phyloP scores from a whole-genome alignment of 2,113 vertebrate species.

The Choloepus hoffmanni region DNA sequence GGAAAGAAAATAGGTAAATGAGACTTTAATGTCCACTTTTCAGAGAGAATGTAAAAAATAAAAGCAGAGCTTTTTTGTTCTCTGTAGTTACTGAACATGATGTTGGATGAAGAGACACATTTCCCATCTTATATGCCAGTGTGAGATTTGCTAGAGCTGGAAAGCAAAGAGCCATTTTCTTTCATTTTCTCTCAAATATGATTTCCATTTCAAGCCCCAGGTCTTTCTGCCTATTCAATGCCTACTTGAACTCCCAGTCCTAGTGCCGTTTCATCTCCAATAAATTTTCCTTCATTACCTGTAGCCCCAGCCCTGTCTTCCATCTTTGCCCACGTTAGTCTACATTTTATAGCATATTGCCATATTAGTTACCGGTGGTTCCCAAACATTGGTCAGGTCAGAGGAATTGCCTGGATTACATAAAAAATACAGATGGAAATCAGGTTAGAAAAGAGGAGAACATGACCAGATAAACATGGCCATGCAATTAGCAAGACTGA shows the following conservation, averaged over 20 bases:
- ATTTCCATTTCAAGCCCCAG: background rate
- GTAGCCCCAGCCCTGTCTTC: rapidly evolving
- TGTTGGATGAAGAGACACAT: background rate
- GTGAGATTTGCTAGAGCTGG: background rate
- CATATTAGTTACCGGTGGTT: background rate
- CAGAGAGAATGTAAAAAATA: background rate
- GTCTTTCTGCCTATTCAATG: background rate
- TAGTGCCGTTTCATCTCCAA: background rate
- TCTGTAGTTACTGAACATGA: background rate
- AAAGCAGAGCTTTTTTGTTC: background rate
- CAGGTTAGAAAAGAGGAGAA: background rate
- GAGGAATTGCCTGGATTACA: background rate
- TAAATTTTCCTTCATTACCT: background rate
- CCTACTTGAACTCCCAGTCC: background rate
- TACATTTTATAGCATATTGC: background rate
- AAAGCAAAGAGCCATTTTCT: background rate
- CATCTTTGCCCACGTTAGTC: background rate
- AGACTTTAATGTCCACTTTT: background rate
- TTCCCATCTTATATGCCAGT: background rate
- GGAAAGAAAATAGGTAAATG: background rate
- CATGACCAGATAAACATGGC: background rate
- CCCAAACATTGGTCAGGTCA: background rate
- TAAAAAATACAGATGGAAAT: background rate
- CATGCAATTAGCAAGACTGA: background rate
- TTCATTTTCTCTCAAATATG: background rate